Evolutionary conservation across 2,797 vertebrate genomes (phyloP), one percentile per base, ranked within the genome.

Genomic region (Ibycter americanus): DNA sequence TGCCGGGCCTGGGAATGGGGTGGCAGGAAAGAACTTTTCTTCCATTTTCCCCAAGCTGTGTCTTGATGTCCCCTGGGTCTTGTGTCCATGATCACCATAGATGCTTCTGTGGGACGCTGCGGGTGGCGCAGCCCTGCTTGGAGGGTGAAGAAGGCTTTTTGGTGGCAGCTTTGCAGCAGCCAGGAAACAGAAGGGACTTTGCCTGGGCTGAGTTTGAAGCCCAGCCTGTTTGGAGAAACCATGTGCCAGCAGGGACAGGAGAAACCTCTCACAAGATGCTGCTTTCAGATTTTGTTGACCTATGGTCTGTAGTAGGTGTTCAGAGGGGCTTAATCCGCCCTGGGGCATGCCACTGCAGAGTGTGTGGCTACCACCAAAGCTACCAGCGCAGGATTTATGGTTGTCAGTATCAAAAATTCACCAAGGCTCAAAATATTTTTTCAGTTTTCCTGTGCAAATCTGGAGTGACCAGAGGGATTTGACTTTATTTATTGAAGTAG

Each of bases 61-160:
- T 12, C 38, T 54, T 40, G 32, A 19, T 19, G 49, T 21, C 17
- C 59, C 20, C 29, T 27, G 46, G 12, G 20, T 80, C 40, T 51
- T 16, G 27, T 20, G 11, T 11, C 66, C 15, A 4, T 58, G 9
- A 29, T 6, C 58, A 55, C 34, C 29, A 18, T 0, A 9, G 36
- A 6, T 0, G 2, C 31, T 66, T 44, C 3, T 0, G 16, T 32
- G 38, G 25, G 36, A 26, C 9, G 40, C 31, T 51, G 32, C 1
- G 3, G 32, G 21, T 67, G 77, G 8, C 59, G 49, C 78, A 67
- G 36, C 8, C 20, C 9, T 3, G 8, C 12, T 6, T 10, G 21
- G 4, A 54, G 55, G 12, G 4, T 26, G 19, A 77, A 59, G 59
- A 40, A 78, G 23, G 23, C 36, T 29, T 84, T 84, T 71, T 23